phyloP scores from a whole-genome alignment of 2,113 vertebrate species.

The Toxotes jaculatrix region DNA sequence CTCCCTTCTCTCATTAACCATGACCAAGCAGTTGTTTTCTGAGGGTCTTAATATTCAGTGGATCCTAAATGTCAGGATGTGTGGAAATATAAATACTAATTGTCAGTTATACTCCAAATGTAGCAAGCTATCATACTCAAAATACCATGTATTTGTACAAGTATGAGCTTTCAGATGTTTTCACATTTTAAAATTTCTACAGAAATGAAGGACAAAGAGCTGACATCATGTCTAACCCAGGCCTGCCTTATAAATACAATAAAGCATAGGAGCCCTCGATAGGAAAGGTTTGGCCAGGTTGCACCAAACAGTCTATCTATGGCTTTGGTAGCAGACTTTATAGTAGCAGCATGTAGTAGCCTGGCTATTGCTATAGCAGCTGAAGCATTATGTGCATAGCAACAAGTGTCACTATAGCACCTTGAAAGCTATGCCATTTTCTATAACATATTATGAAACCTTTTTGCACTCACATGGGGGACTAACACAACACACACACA shows the following conservation, averaged over 20 bases:
- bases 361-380: conserved; percentile 51
- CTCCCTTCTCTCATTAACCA: neutral
- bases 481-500: conserved; percentile 24
- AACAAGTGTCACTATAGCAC: conserved; percentile 56
- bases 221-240: conserved; percentile 65
- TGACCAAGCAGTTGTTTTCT: neutral
- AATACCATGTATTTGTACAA: neutral
- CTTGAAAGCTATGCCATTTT: conserved; percentile 52
- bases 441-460: conserved; percentile 53
- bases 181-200: neutral
- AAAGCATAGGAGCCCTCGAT: conserved; percentile 57
- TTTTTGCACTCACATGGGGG: conserved; percentile 23
- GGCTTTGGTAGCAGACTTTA: conserved; percentile 49
- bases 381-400: conserved; percentile 69
- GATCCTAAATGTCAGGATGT: too few relatives aligned
- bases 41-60: neutral
- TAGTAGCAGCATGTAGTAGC: conserved; percentile 48
- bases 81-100: neutral
- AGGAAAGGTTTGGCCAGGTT: conserved; percentile 40
- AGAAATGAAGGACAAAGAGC: neutral
- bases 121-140: neutral
- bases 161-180: conserved; percentile 45
- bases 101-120: neutral
- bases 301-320: conserved; percentile 64
- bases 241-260: conserved; percentile 34